These are phyloP conservation scores for Latrodectus elegans DNA, from an alignment of 2,888 invertebrate species.

Conservation along the genomic window DNA sequence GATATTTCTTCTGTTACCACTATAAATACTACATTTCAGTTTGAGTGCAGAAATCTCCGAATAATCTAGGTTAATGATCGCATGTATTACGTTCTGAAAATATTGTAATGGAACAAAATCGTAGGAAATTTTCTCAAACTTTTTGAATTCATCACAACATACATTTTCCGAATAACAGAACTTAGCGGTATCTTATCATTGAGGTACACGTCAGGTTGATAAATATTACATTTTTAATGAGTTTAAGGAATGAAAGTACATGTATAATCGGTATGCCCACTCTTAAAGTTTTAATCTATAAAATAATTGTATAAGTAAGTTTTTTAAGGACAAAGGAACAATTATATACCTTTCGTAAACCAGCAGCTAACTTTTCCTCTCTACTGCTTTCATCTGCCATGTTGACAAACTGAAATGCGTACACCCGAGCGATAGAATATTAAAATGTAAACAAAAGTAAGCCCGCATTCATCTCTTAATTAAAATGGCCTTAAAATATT, in stretches of 20 bases:
- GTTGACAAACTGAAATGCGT: conserved; percentile 59
- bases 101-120: no score
- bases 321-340: no score
- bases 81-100: no score
- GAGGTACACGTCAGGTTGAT: conserved; percentile 28
- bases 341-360: conserved; percentile 65
- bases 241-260: neutral
- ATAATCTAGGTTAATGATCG: no score
- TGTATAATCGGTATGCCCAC: neutral
- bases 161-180: neutral
- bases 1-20: no score
- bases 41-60: no score
- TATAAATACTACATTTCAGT: no score
- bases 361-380: conserved; percentile 68
- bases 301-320: no score
- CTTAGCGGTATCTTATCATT: conserved; percentile 28
- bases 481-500: neutral
- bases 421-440: neutral
- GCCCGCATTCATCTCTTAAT: neutral
- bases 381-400: conserved; percentile 65
- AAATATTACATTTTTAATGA: conserved; percentile 6
- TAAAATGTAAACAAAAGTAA: conserved; percentile 50
- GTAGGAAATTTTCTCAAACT: no score
- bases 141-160: no score
- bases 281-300: no score